Conservation (phyloP, 2,888 invertebrate genomes). For the Lycophotia porphyrea region DNA sequence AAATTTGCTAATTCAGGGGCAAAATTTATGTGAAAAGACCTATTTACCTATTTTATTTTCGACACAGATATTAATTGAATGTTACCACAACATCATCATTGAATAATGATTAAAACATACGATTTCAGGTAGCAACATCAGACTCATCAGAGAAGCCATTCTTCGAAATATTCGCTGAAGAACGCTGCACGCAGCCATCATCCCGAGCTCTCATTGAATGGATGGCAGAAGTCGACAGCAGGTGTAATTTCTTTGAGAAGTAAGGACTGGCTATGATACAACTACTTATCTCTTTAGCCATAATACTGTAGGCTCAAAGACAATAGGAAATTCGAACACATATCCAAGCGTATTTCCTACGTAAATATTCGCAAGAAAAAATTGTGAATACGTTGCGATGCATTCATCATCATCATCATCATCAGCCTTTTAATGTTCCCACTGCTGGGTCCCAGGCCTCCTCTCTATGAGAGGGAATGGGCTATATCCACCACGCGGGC, state of each 20-base stretch:
- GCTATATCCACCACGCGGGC: no score
- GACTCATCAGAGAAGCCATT: slow-evolving; percentile 84
- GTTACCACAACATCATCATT: no score
- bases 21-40: neutral
- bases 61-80: neutral
- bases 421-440: no score
- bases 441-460: no score
- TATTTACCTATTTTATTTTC: neutral
- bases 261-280: slow-evolving; percentile 67
- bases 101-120: neutral
- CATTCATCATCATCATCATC: no score
- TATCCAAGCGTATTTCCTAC: neutral
- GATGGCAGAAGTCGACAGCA: slow-evolving; percentile 91
- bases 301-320: no score
- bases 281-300: neutral
- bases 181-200: slow-evolving; percentile 89
- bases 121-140: slow-evolving; percentile 76
- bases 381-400: no score
- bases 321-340: neutral
- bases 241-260: slow-evolving; percentile 91
- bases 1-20: neutral
- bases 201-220: slow-evolving; percentile 91
- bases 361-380: no score
- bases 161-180: slow-evolving; percentile 90
- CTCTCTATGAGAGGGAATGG: no score